A percentile compares a stretch with the other conserved stretches of the same genome.
Evolutionary conservation across 2,797 vertebrate species (phyloP).

Genomic region (Natrix natrix): DNA sequence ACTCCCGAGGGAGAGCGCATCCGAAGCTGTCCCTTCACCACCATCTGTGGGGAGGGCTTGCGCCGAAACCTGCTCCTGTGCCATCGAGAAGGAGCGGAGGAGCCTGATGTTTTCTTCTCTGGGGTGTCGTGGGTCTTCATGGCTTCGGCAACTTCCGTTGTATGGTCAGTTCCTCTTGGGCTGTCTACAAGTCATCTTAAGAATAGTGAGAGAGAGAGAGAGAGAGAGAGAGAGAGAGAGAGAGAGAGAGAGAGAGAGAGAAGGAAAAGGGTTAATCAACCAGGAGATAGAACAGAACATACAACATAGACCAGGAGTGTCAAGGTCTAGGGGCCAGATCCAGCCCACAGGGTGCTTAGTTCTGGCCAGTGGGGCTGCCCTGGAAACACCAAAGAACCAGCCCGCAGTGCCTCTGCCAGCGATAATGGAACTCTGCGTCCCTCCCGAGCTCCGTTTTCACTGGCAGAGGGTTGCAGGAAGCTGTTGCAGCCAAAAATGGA

Average conservation of each 20-base stretch:
- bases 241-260: neutral
- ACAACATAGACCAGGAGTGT: too few species aligned
- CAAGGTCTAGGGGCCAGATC: too few species aligned
- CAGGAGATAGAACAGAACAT: neutral
- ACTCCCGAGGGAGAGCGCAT: slow-evolving; percentile 89
- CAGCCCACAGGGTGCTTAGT: too few species aligned
- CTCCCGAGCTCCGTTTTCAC: too few species aligned
- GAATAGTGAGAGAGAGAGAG: neutral
- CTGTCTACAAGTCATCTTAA: slow-evolving; percentile 40
- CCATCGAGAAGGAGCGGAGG: slow-evolving; percentile 37
- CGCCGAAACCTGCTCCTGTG: slow-evolving; percentile 73
- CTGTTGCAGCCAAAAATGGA: too few species aligned
- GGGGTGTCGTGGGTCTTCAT: slow-evolving; percentile 26
- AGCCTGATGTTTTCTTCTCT: neutral
- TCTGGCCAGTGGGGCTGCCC: too few species aligned
- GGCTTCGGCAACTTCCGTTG: slow-evolving; percentile 44
- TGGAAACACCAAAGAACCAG: too few species aligned
- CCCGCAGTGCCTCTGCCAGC: too few species aligned
- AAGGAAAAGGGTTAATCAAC: neutral
- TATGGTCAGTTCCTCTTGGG: slow-evolving; percentile 34
- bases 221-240: neutral
- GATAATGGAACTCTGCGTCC: too few species aligned
- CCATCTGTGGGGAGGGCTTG: slow-evolving; percentile 59
- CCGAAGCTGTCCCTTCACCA: slow-evolving; percentile 83
- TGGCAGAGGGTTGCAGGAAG: too few species aligned